phyloP scores from a whole-genome alignment of 2,888 invertebrate genomes.

The Neocrepidodera transversa region DNA sequence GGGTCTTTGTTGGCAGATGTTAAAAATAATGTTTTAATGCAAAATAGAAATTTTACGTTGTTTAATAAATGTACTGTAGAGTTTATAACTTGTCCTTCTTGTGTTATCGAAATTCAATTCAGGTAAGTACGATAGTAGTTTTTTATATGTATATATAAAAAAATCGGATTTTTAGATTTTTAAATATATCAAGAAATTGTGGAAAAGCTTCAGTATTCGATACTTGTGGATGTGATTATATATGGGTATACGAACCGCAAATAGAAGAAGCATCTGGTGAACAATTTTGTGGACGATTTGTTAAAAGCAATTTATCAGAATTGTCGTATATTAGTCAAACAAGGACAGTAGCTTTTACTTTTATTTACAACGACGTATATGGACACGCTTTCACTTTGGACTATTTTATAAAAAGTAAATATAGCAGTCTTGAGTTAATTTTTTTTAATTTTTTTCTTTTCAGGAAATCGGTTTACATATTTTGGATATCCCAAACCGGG shows the following conservation, averaged over 20 bases:
- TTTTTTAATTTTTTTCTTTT: conserved; percentile 18
- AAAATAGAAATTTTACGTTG: conserved; percentile 37
- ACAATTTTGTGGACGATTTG: conserved; percentile 66
- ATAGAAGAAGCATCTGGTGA: conserved; percentile 68
- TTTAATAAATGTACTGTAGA: conserved; percentile 68
- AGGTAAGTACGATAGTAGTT: conserved; percentile 53
- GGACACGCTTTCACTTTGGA: conserved; percentile 70
- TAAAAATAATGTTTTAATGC: conserved; percentile 40
- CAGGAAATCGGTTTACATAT: conserved; percentile 67
- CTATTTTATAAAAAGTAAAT: conserved; percentile 70
- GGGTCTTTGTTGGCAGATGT: conserved; percentile 56
- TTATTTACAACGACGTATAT: conserved; percentile 67
- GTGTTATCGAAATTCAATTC: conserved; percentile 66
- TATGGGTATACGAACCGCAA: conserved; percentile 71
- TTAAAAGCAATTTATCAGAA: conserved; percentile 48
- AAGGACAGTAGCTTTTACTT: conserved; percentile 65
- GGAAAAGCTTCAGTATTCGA: conserved; percentile 47
- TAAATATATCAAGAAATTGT: conserved; percentile 55
- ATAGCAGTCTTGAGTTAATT: not conserved
- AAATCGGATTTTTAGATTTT: conserved; percentile 47
- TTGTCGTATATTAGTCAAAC: conserved; percentile 68
- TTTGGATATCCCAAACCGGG: conserved; percentile 60
- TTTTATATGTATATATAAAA: not conserved
- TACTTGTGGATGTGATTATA: conserved; percentile 66
- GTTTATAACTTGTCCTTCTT: conserved; percentile 74